Evolutionary conservation across 2,797 vertebrate genomes (phyloP).

Genomic region (Uromys caudimaculatus): DNA sequence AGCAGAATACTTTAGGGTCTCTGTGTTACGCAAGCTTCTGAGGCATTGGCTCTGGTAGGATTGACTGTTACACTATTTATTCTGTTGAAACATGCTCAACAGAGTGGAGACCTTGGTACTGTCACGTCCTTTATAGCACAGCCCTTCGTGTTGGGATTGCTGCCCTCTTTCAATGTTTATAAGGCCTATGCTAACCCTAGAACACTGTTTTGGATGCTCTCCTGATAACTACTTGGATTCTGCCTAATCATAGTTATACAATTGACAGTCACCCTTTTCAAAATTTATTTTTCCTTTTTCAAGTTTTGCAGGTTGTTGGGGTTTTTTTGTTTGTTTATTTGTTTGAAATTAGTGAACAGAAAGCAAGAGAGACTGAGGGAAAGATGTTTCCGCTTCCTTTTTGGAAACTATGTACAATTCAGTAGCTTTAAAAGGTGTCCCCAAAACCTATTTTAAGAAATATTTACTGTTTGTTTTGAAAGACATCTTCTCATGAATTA

Average conservation of each 20-base stretch:
- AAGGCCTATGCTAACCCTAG: neutral
- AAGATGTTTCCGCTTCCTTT: neutral
- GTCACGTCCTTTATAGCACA: neutral
- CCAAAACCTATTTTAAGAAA: conserved; percentile 1
- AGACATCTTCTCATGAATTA: neutral
- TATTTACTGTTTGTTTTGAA: conserved; percentile 46
- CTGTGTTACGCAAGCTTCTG: neutral
- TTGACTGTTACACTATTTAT: neutral
- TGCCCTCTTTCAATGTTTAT: neutral
- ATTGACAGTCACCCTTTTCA: neutral
- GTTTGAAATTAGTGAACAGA: neutral
- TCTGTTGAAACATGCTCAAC: conserved; percentile 67
- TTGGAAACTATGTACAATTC: neutral
- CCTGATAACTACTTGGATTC: conserved; percentile 52
- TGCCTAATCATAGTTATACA: neutral
- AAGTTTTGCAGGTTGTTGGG: neutral
- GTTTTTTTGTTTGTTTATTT: neutral
- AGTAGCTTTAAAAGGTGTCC: neutral
- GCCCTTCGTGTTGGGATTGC: conserved; percentile 41
- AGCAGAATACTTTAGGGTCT: neutral
- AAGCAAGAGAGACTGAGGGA: neutral
- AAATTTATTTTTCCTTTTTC: neutral
- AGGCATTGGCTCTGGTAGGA: neutral
- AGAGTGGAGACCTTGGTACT: conserved; percentile 75
- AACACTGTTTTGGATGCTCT: conserved; percentile 27